A percentile compares a stretch with the other conserved stretches of the same genome.
These are phyloP conservation scores for Hedya salicella DNA, from an alignment of 2,888 invertebrate species.

Conservation along the genomic window DNA sequence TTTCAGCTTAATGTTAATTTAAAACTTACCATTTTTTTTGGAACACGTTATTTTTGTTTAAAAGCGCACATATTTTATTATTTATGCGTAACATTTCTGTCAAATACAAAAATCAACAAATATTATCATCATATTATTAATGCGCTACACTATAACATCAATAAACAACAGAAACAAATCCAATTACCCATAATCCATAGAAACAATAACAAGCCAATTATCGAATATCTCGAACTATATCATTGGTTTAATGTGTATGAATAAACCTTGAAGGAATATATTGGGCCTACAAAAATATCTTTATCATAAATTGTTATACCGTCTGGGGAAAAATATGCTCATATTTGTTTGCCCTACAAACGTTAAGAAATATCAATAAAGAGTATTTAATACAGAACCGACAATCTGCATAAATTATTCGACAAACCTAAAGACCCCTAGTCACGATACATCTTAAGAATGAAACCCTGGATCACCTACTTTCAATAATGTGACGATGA, in stretches of 20 bases:
- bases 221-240: slow-evolving; percentile 17
- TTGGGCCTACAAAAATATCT: slow-evolving; percentile 69
- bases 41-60: too few relatives aligned
- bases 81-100: too few relatives aligned
- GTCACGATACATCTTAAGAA: too few relatives aligned
- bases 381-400: slow-evolving; percentile 47
- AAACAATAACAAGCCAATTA: slow-evolving; percentile 13
- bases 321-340: slow-evolving; percentile 65
- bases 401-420: not conserved
- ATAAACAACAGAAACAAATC: not conserved
- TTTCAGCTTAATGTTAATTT: too few relatives aligned
- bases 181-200: slow-evolving; percentile 8
- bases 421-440: too few relatives aligned
- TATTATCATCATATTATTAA: not conserved
- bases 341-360: slow-evolving; percentile 65
- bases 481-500: too few relatives aligned
- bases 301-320: slow-evolving; percentile 72
- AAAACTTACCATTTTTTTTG: too few relatives aligned
- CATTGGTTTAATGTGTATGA: slow-evolving; percentile 51
- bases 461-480: too few relatives aligned
- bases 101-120: too few relatives aligned
- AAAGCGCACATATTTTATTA: too few relatives aligned
- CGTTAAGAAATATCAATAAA: slow-evolving; percentile 51
- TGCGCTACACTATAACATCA: not conserved
- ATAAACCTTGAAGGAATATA: slow-evolving; percentile 64